Evolutionary conservation across 2,888 invertebrate genomes (phyloP), one percentile per base, ranked within the genome.

Genomic region (Spialia ferax): DNA sequence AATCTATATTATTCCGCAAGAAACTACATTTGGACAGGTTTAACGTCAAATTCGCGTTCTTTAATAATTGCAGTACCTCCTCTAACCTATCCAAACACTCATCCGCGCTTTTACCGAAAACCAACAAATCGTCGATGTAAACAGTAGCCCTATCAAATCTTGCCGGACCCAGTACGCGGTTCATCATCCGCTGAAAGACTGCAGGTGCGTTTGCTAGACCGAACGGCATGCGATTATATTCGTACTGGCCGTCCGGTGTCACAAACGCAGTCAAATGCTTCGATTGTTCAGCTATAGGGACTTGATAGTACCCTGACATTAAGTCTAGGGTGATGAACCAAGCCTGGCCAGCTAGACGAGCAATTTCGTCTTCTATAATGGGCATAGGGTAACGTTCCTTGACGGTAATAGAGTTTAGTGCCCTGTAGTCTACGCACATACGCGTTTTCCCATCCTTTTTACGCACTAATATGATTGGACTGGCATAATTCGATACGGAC

Each of bases 161-260:
- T 11, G 71, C 62, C 1, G 68, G 35, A 0, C 65, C 64, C 2
- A 73, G 60, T 0, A 73, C 60, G 15, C 35, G 63, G 50, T 73
- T 69, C 10, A 73, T 73, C 26, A 68, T 74, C 29, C 78, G 70
- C 57, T 85, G 82, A 64, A 84, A 87, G 0, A 79, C 77, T 0
- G 78, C 75, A 3, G 83, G 83, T 0, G 87, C 82, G 63, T 86
- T 89, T 0, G 82, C 26, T 4, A 26, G 26, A 26, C 26, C 26
- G 26, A 26, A 26, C 26, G 26, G 26, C 26, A 26, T 26, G 26
- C 26, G 26, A 26, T 26, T 26, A 26, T 26, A 26, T 26, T 26
- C 26, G 26, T 26, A 26, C 5, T 26, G 26, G 26, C 26, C 26
- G 26, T 26, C 26, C 26, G 26, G 26, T 26, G 26, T 26, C 26